Conservation (phyloP, 1,140 invertebrate genomes). For the Listronotus oregonensis region DNA sequence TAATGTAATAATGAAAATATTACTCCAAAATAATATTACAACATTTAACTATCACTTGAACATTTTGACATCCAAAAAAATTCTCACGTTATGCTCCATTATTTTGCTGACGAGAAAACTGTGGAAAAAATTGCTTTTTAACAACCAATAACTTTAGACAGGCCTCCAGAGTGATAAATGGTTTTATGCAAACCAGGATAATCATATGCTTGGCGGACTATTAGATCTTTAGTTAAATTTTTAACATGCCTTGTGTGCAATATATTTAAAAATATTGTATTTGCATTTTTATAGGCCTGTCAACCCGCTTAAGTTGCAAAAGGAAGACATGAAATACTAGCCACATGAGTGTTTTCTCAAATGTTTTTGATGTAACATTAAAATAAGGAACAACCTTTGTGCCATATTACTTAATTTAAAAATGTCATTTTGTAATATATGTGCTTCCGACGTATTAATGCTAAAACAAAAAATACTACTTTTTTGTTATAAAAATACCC, state of each 20-base stretch:
- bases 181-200: constrained; percentile 14
- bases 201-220: constrained; percentile 12
- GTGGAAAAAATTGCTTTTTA: constrained; percentile 9
- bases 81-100: not conserved
- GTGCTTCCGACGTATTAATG: too few relatives aligned
- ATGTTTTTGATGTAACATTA: too few relatives aligned
- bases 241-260: constrained; percentile 10
- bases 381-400: too few relatives aligned
- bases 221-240: constrained; percentile 17
- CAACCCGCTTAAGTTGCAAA: too few relatives aligned
- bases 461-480: too few relatives aligned
- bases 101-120: constrained; percentile 4
- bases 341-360: too few relatives aligned
- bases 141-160: constrained; percentile 7
- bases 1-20: not conserved
- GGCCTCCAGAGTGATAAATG: constrained; percentile 13
- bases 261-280: not conserved
- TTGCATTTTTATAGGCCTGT: too few relatives aligned
- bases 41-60: not conserved
- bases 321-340: too few relatives aligned
- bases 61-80: too few relatives aligned
- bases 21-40: not conserved
- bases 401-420: too few relatives aligned
- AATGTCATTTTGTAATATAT: too few relatives aligned
- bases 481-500: too few relatives aligned